Base-by-base conservation (phyloP, 2,888 invertebrate genomes). In the Cephonodes hylas region DNA sequence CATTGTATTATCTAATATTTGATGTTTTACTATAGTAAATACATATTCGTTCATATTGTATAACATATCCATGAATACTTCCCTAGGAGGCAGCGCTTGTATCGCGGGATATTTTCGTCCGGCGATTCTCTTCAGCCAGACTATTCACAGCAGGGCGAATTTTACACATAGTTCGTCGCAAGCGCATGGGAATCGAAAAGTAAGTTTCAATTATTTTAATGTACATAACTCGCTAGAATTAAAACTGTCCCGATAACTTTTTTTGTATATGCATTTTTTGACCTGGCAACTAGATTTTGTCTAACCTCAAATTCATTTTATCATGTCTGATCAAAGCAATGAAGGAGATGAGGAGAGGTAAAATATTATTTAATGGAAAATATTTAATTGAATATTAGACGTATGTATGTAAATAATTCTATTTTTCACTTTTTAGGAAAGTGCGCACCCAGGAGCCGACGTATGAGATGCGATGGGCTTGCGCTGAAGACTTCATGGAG, bases 61-160 rank as follows among this genome's bases (percentile, higher is more conserved):
- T 31, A 53, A 7, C 27, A 18, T 10, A 18, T 31, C 31, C 8
- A 18, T 53, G 3, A 27, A 45, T 13, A 27, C 34, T 45, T 64
- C 78, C 76, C 13, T 76, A 95, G 95, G 95, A 95, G 81, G 93
- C 94, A 56, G 94, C 94, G 63, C 84, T 95, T 72, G 91, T 95
- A 64, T 95, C 95, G 42, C 92, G 94, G 66, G 95, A 96, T 74
- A 94, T 96, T 62, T 93, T 94, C 70, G 93, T 94, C 68, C 91
- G 96, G 68, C 91, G 96, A 66, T 96, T 95, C 83, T 95, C 96
- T 0, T 93, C 95, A 68, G 94, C 94, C 46, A 93, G 95, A 64
- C 93, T 97, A 27, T 97, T 94, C 81, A 95, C 96, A 1, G 96
- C 96, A 1, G 98, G 98, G 3, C 94, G 95, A 68, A 96, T 97